Base-by-base conservation (phyloP, 2,888 invertebrate genomes). In the Andrena trimmerana region DNA sequence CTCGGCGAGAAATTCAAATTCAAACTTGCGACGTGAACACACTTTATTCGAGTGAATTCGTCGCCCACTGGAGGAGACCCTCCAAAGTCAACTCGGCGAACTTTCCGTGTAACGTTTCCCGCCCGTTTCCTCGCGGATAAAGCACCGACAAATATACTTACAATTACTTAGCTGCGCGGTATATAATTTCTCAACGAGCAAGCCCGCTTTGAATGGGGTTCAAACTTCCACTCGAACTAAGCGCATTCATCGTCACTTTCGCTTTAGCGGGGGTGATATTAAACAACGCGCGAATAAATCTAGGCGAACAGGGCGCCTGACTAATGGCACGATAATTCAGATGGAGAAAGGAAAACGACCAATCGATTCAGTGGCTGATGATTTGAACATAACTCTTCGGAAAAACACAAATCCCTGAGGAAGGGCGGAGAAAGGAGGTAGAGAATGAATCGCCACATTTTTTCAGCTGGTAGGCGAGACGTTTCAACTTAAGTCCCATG, bases 61-160 rank as follows among this genome's bases (percentile, higher is more conserved):
- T 2, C 27, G 42, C 24, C 24, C 24, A n/a, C 5, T 20, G 16
- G 6, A 0, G 42, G 31, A 60, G 42, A 13, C 6, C 63, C 68
- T 63, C 68, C 31, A 42, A 65, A 79, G 29, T 79, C 66, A 42
- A 73, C 48, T 65, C 31, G 13, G 7, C n/a, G 10, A 79, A 79
- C 62, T 79, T 74, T 20, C 59, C 16, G 20, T 8, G 42, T 50
- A 42, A 42, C 72, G 33, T 52, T 59, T 24, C n/a, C 31, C 48
- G 29, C 24, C 2, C 33, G 54, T 48, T 31, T 50, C 50, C 20
- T 27, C 16, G 20, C 4, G 20, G 65, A 80, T 42, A 57, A 42
- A 33, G 10, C 16, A 13, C 16, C 48, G 20, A 36, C 29, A 31
- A 68, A 72, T 57, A 59, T 59, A 71, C 72, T 57, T 50, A 63